phyloP scores from a whole-genome alignment of 2,113 vertebrate species.

The Limnothrissa miodon region DNA sequence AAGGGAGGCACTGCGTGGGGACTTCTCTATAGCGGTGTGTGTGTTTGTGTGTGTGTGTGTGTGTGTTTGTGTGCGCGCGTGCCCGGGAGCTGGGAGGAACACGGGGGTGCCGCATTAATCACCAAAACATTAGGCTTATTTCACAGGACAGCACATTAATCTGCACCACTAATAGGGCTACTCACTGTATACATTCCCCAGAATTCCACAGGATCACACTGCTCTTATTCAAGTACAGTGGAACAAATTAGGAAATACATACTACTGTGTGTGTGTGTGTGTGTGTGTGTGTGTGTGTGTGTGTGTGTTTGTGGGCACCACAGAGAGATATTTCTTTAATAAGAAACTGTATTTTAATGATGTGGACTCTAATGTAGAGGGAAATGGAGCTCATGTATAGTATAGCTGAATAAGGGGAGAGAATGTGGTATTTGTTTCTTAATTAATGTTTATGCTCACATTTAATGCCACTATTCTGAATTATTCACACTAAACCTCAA shows the following conservation, averaged over 20 bases:
- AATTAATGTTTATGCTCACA: background rate
- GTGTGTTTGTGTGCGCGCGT: too few relatives aligned
- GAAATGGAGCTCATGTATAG: background rate
- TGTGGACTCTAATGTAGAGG: background rate
- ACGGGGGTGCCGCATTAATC: conserved; percentile 71
- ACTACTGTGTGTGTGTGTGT: background rate
- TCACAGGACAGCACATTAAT: conserved; percentile 74
- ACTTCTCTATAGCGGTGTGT: background rate
- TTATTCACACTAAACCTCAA: background rate
- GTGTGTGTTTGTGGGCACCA: background rate
- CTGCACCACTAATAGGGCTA: conserved; percentile 28
- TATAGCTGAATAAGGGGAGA: background rate
- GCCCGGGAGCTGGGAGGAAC: conserved; percentile 46
- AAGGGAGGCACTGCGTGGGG: background rate
- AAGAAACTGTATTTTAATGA: conserved; percentile 2
- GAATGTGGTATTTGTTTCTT: background rate
- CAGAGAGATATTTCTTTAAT: conserved; percentile 1
- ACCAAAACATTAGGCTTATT: conserved; percentile 74
- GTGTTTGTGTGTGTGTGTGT: too few relatives aligned
- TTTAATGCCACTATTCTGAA: background rate
- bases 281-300: conserved; percentile 1
- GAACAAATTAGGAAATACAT: conserved; percentile 8
- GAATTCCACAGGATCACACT: background rate
- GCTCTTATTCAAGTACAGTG: conserved; percentile 9
- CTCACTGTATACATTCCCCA: conserved; percentile 8